phyloP scores from a whole-genome alignment of 2,797 vertebrate species.

The Chromis chromis region DNA sequence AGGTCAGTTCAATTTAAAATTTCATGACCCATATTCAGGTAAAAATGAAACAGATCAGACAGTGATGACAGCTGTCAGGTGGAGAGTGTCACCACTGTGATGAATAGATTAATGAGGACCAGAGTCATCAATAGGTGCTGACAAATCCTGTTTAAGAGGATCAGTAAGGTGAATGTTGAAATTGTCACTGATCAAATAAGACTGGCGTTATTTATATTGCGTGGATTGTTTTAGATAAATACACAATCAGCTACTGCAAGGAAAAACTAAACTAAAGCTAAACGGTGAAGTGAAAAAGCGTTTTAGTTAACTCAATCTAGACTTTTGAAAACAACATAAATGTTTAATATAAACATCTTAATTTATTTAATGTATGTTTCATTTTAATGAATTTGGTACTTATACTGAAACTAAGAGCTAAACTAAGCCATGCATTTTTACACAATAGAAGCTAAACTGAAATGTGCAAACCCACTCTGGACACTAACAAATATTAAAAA shows the following conservation, averaged over 20 bases:
- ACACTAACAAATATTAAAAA: no score
- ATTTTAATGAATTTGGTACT: no score
- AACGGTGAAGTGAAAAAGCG: no score
- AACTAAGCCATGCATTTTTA: no score
- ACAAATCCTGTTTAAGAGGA: not conserved
- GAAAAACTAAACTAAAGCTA: not conserved
- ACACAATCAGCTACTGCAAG: not conserved
- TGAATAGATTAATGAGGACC: slow-evolving; percentile 2
- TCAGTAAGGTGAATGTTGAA: not conserved
- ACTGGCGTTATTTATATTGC: not conserved
- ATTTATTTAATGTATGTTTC: no score
- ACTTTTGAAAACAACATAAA: no score
- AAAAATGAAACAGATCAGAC: not conserved
- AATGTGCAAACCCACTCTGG: no score
- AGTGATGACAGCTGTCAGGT: not conserved
- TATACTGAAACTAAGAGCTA: no score
- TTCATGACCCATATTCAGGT: not conserved
- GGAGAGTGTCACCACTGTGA: not conserved
- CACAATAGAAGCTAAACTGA: no score
- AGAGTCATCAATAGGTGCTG: not conserved
- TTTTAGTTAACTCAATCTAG: no score
- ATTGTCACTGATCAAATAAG: not conserved
- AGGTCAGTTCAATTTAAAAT: not conserved
- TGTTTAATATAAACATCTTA: no score
- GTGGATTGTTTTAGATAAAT: not conserved